A percentile compares a stretch with the other conserved stretches of the same genome.
These are phyloP conservation scores for Camelus bactrianus DNA, from an alignment of 2,113 vertebrate genomes.

Conservation along the genomic window DNA sequence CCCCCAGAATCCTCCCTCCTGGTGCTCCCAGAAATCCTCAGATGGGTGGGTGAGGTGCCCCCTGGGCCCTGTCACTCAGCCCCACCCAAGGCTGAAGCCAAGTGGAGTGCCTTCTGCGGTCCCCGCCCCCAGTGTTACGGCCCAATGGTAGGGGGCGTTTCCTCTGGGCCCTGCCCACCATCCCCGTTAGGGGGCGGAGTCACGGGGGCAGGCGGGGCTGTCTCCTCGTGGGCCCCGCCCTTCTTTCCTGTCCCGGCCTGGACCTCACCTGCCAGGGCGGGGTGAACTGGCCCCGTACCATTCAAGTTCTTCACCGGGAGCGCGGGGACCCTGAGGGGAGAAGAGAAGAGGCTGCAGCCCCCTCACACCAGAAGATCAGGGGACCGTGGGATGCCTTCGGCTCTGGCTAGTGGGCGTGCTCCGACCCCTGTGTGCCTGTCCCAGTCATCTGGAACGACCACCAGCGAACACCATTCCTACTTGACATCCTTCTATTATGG, in stretches of 20 bases:
- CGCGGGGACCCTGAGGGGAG: conserved; percentile 92
- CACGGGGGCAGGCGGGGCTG: neutral
- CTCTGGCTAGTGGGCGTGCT: neutral
- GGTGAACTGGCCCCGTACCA: conserved; percentile 95
- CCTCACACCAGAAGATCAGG: no score
- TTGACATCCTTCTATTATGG: neutral
- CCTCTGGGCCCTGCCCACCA: neutral
- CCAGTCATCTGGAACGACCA: neutral
- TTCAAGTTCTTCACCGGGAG: conserved; percentile 98
- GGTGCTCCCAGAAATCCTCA: neutral
- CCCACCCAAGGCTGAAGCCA: neutral
- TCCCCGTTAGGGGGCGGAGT: neutral
- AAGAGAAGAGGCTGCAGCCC: neutral
- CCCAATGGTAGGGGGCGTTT: neutral
- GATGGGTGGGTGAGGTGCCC: neutral
- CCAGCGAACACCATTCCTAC: neutral
- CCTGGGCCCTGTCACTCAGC: neutral
- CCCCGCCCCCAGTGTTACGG: neutral
- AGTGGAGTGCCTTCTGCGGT: neutral
- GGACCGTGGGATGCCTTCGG: neutral
- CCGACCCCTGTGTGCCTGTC: neutral
- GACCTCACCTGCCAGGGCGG: conserved; percentile 95
- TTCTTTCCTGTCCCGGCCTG: rapidly evolving
- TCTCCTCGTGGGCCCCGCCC: neutral
- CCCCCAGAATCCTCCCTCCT: neutral